Base-by-base conservation (phyloP, 2,888 invertebrate genomes). In the Luffia ferchaultella region DNA sequence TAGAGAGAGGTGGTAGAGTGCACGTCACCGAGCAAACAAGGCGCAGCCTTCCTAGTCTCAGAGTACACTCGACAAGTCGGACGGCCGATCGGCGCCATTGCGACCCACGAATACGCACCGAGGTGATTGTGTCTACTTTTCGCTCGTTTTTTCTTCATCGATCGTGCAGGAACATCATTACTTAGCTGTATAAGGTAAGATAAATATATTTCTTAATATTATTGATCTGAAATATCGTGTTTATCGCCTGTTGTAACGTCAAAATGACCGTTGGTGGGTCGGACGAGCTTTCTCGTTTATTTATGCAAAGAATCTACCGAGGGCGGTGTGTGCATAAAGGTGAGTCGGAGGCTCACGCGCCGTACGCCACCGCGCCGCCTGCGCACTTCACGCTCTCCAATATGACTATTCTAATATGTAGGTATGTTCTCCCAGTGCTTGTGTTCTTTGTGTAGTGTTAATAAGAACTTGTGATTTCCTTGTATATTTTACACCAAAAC, bases 181-280 rank as follows among this genome's bases (percentile, higher is more conserved):
- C 82, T 79, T 76, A 80, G 78, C 77, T 76, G 76, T 77, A 76
- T 66, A 75, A 83, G 82, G 83, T 82, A 83, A 82, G 83, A 53
- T 60, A 69, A 66, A 5, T 40, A 15, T 18, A 43, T 49, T 43
- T 49, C 7, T 41, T 9, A 16, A 5, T 5, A n/a, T n/a, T 42
- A 9, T 42, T 3, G n/a, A n/a, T 40, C 7, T 9, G 40, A 40
- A 40, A 40, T 9, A 15, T 40, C n/a, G 30, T 30, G 12, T 7
- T 30, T 30, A 30, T 30, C 12, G 5, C 5, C 43, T 5, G 3
- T 5, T 9, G n/a, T n/a, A 42, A n/a, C n/a, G 16, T n/a, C n/a
- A 5, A 42, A 57, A 58, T 62, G 62, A 62, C 50, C 53, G 54
- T 63, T 65, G 67, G 63, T 68, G 68, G 63, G 61, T 55, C 62